These are phyloP conservation scores for Octomys mimax DNA, from an alignment of 2,797 vertebrate genomes.

Conservation along the genomic window DNA sequence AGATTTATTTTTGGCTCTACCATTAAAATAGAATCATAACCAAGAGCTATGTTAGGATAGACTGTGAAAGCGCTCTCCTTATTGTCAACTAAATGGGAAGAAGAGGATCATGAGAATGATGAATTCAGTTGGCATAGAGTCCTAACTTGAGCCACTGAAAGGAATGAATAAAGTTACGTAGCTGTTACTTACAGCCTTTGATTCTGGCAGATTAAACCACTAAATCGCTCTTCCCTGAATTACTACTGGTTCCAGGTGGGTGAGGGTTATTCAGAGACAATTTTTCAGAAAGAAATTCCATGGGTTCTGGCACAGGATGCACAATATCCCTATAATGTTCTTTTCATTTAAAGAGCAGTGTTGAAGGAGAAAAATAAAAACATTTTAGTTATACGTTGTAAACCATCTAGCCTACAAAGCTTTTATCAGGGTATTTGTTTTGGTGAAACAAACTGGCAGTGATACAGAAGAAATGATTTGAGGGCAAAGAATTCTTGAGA, in stretches of 20 bases:
- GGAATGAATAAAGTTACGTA: constrained; percentile 21
- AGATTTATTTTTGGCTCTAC: background rate
- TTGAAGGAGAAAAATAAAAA: background rate
- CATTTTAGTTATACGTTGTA: background rate
- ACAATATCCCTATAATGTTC: background rate
- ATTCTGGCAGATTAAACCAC: constrained; percentile 53
- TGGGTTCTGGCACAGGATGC: background rate
- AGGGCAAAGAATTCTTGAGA: constrained; percentile 41
- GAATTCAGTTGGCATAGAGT: background rate
- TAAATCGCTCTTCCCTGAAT: constrained; percentile 58
- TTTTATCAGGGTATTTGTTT: background rate
- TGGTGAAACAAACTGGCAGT: constrained; percentile 31
- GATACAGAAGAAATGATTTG: background rate
- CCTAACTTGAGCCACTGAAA: constrained; percentile 39
- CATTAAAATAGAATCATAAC: background rate
- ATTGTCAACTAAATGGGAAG: constrained; percentile 48
- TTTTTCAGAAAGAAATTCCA: constrained; percentile 59
- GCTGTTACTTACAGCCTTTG: constrained; percentile 14
- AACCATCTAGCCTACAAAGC: background rate
- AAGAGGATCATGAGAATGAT: background rate
- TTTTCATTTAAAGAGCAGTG: background rate
- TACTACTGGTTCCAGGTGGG: constrained; percentile 40
- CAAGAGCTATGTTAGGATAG: background rate
- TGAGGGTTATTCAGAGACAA: background rate
- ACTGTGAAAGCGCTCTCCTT: background rate